Evolutionary conservation across 2,113 vertebrate genomes (phyloP).

Genomic region (Coryphaenoides rupestris): DNA sequence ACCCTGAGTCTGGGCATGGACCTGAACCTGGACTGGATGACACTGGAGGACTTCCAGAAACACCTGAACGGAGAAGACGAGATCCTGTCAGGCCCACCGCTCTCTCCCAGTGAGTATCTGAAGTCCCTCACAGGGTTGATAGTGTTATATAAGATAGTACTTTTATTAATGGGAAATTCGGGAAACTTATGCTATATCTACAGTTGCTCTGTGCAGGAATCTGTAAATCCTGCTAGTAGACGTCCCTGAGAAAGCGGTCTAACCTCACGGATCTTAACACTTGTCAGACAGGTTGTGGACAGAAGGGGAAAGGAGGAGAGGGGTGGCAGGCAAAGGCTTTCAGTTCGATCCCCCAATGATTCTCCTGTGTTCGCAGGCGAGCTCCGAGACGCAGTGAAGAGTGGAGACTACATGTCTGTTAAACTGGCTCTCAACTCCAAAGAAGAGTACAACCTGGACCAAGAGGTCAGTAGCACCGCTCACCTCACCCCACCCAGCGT

Average conservation of each 20-base stretch:
- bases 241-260: too few species aligned
- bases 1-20: conserved; percentile 90
- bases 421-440: conserved; percentile 92
- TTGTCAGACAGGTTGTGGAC: too few species aligned
- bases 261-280: not conserved
- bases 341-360: too few species aligned
- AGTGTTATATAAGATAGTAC: too few species aligned
- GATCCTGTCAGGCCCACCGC: conserved; percentile 64
- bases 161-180: too few species aligned
- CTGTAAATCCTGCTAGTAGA: too few species aligned
- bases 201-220: too few species aligned
- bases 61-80: conserved; percentile 92
- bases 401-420: conserved; percentile 90
- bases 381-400: conserved; percentile 93
- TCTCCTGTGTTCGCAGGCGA: conserved; percentile 68
- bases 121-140: too few species aligned
- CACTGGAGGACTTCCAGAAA: conserved; percentile 93
- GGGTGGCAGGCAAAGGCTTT: too few species aligned
- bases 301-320: too few species aligned
- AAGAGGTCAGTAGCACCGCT: conserved; percentile 78
- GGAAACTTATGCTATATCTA: too few species aligned
- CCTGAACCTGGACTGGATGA: conserved; percentile 94
- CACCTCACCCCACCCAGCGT: too few species aligned
- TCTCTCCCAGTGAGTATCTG: conserved; percentile 82
- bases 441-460: conserved; percentile 91